Percentiles rank a stretch among this genome's conserved stretches.
Evolutionary conservation across 2,797 vertebrate genomes (phyloP).

Genomic region (Heterohyrax brucei): DNA sequence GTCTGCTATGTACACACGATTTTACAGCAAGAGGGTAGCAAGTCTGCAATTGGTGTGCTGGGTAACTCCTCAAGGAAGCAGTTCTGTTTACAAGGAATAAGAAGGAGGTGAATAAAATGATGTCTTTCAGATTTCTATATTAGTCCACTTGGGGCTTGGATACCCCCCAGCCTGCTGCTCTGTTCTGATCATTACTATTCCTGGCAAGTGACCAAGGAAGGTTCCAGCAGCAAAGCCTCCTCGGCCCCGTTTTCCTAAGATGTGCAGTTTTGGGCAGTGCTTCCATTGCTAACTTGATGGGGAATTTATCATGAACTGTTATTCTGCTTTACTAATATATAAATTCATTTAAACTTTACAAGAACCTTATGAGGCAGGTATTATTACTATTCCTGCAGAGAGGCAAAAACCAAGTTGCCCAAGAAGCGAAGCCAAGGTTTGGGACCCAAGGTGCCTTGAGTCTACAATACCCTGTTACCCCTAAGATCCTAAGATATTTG

Average conservation of each 20-base stretch:
- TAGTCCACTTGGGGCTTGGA: background rate
- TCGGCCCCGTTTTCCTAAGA: background rate
- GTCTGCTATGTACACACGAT: fast-evolving
- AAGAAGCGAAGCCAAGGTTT: background rate
- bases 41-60: background rate
- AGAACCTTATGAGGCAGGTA: background rate
- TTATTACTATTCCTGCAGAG: background rate
- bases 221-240: background rate
- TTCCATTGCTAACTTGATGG: background rate
- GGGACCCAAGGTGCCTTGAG: too few relatives aligned
- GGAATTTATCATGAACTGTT: background rate
- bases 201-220: background rate
- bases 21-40: fast-evolving
- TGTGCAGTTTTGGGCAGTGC: background rate
- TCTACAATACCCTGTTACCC: fast-evolving
- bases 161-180: too few relatives aligned
- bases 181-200: background rate
- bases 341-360: background rate
- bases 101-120: background rate
- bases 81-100: background rate
- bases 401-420: background rate
- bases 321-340: background rate
- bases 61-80: background rate
- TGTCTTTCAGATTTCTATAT: background rate
- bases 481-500: background rate